Conservation (phyloP, 2,888 invertebrate genomes). For the Drosophila barbarae region DNA sequence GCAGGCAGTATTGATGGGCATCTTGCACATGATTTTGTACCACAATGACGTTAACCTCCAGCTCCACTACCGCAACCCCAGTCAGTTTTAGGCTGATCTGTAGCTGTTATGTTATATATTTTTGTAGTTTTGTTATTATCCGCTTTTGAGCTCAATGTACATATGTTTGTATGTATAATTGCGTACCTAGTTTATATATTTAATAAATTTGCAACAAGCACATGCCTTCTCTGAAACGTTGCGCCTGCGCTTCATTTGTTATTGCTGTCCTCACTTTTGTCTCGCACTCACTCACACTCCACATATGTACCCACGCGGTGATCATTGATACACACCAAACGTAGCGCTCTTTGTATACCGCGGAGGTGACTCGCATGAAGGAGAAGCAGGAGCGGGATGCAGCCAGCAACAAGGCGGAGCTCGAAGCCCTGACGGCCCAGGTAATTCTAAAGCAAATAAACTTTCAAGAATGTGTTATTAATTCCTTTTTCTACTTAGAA, state of each 20-base stretch:
- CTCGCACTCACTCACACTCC: conserved; percentile 1
- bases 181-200: conserved; percentile 5
- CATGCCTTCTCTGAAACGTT: conserved; percentile 9
- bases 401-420: conserved; percentile 57
- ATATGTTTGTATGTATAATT: not conserved
- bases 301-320: conserved; percentile 2
- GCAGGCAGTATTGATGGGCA: conserved; percentile 17
- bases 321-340: conserved; percentile 35
- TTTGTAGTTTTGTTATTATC: conserved; percentile 10
- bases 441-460: conserved; percentile 45
- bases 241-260: conserved; percentile 15
- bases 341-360: conserved; percentile 78
- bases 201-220: not conserved
- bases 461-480: not conserved
- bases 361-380: conserved; percentile 78
- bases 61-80: conserved; percentile 19
- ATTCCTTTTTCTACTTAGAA: conserved; percentile 11
- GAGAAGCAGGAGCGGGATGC: conserved; percentile 77
- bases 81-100: conserved; percentile 18
- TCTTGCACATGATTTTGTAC: conserved; percentile 22
- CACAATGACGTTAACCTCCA: conserved; percentile 19
- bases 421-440: conserved; percentile 67
- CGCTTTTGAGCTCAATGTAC: not conserved
- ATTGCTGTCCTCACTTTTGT: conserved; percentile 29
- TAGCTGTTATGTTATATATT: conserved; percentile 11